These are phyloP conservation scores for Gnathonemus echidnorhynchus DNA, from an alignment of 2,113 vertebrate genomes.

Conservation along the genomic window DNA sequence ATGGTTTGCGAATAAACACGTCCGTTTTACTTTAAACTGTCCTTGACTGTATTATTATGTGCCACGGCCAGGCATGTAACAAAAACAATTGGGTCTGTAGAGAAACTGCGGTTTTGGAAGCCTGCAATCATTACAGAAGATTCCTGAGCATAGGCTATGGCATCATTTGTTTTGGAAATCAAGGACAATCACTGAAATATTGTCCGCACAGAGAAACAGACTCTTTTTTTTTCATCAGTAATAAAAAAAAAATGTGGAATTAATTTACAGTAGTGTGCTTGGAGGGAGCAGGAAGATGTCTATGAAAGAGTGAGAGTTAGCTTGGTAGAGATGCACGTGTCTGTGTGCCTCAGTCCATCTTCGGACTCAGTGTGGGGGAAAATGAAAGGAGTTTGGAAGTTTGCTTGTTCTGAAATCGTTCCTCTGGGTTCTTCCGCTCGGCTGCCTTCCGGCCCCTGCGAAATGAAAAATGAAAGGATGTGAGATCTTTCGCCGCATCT, in stretches of 20 bases:
- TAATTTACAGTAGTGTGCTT: neutral
- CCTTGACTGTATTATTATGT: neutral
- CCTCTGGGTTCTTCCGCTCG: neutral
- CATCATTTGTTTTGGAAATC: neutral
- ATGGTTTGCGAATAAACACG: neutral
- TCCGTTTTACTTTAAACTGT: neutral
- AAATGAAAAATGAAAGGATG: slow-evolving; percentile 18
- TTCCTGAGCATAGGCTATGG: neutral
- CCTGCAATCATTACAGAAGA: neutral
- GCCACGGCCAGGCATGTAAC: neutral
- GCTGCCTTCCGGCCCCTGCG: neutral
- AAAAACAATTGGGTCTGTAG: neutral
- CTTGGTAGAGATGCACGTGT: neutral
- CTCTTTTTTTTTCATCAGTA: neutral
- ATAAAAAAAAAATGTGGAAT: neutral
- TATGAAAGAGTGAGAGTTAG: neutral
- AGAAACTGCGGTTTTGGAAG: neutral
- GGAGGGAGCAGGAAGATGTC: neutral
- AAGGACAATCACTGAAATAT: neutral
- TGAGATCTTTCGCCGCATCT: slow-evolving; percentile 32
- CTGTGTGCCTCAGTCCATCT: neutral
- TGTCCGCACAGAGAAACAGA: neutral
- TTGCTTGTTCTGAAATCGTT: slow-evolving; percentile 13
- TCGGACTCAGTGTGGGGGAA: neutral
- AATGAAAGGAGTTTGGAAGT: slow-evolving; percentile 10